phyloP scores from a whole-genome alignment of 2,797 vertebrate species.

The Rhinogobio ventralis region DNA sequence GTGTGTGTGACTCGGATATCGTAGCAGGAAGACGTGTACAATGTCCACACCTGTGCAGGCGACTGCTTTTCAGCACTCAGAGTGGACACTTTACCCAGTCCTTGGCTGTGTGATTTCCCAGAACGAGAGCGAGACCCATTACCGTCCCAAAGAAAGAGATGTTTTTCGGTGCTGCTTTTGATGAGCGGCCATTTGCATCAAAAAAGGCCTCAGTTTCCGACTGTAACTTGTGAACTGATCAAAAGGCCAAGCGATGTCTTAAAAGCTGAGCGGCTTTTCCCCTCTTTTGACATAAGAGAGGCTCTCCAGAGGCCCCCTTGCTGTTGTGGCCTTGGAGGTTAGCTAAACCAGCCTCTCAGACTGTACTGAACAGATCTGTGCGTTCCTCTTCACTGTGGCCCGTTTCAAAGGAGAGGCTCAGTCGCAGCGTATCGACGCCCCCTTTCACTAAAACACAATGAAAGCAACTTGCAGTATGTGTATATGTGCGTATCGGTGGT shows the following conservation, averaged over 20 bases:
- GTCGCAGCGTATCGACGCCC: slow-evolving; percentile 69
- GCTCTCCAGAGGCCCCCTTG: slow-evolving; percentile 78
- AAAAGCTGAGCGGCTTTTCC: slow-evolving; percentile 76
- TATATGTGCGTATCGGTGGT: slow-evolving; percentile 52
- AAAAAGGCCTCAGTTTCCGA: slow-evolving; percentile 76
- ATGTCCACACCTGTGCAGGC: slow-evolving; percentile 76
- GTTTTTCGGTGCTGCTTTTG: slow-evolving; percentile 80
- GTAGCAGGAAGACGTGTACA: slow-evolving; percentile 69
- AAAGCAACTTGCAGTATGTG: slow-evolving; percentile 68
- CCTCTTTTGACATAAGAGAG: slow-evolving; percentile 82
- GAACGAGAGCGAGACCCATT: slow-evolving; percentile 77
- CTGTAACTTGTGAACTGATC: slow-evolving; percentile 88
- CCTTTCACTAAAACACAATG: slow-evolving; percentile 74
- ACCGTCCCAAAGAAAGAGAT: slow-evolving; percentile 77
- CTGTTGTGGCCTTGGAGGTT: slow-evolving; percentile 83
- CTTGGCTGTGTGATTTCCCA: slow-evolving; percentile 78
- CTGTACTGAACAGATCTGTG: slow-evolving; percentile 74
- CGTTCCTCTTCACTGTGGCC: slow-evolving; percentile 75
- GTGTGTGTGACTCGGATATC: slow-evolving; percentile 71
- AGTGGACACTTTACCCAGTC: slow-evolving; percentile 75
- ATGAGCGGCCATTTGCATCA: slow-evolving; percentile 83
- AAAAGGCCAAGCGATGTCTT: slow-evolving; percentile 78
- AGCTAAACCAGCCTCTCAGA: slow-evolving; percentile 79
- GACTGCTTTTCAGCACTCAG: slow-evolving; percentile 71
- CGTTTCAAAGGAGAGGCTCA: slow-evolving; percentile 71